A percentile compares a stretch with the other conserved stretches of the same genome.
phyloP scores from a whole-genome alignment of 64 coral and sea anemone species.

The Montipora cactus region DNA sequence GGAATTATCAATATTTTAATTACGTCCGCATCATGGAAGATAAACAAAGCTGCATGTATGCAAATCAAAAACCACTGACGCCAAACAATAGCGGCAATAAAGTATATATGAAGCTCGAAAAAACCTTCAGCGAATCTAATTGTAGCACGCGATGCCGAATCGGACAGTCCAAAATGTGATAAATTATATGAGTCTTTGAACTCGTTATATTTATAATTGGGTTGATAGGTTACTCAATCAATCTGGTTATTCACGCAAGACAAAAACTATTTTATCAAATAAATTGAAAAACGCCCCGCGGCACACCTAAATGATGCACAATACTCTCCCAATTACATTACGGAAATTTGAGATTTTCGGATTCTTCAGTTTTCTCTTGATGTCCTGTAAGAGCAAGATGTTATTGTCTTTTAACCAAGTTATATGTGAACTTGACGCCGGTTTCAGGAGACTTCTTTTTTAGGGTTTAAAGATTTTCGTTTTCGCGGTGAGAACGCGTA shows the following conservation, averaged over 20 bases:
- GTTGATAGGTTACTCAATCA: neutral
- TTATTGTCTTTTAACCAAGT: no score
- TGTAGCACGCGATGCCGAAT: no score
- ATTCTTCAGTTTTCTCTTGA: no score
- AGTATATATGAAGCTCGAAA: neutral
- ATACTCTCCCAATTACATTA: no score
- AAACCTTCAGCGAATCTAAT: no score
- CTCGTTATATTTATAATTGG: neutral
- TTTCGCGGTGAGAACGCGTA: no score
- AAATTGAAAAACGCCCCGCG: neutral
- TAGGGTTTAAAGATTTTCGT: no score
- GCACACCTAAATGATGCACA: neutral
- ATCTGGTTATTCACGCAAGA: neutral
- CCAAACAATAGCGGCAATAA: neutral
- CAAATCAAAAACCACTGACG: constrained; percentile 27
- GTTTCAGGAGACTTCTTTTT: no score
- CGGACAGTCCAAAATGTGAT: no score
- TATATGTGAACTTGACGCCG: no score
- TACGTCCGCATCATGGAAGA: constrained; percentile 5
- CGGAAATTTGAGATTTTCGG: no score
- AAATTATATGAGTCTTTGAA: neutral
- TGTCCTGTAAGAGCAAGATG: no score
- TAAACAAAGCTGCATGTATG: constrained; percentile 35
- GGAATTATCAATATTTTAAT: constrained; percentile 18
- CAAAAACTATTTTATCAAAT: neutral